Conservation (phyloP, 2,113 vertebrate genomes). For the Tragelaphus buxtoni region DNA sequence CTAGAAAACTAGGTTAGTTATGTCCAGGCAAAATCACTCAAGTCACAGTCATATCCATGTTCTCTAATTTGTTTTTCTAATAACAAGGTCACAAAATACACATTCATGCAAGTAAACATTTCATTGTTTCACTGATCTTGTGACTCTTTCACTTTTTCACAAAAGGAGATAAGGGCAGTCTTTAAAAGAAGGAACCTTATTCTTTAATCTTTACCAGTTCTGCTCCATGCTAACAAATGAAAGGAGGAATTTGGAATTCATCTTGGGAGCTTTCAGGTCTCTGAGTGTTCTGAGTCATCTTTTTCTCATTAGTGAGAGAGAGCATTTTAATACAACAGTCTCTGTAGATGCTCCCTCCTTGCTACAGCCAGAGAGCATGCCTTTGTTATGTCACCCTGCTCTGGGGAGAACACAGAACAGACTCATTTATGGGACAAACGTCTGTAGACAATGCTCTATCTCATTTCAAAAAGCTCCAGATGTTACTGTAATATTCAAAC, state of each 20-base stretch:
- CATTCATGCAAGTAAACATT: not conserved
- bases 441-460: not conserved
- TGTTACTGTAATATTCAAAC: conserved; percentile 7
- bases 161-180: not conserved
- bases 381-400: not conserved
- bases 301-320: conserved; percentile 19
- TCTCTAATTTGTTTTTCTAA: not conserved
- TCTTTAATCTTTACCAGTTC: not conserved
- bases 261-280: not conserved
- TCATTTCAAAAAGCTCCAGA: not conserved
- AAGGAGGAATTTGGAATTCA: not conserved
- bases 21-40: not conserved
- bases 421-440: not conserved
- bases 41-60: not conserved
- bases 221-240: not conserved
- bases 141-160: not conserved
- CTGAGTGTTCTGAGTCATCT: not conserved
- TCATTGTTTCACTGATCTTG: not conserved
- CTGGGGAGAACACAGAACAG: not conserved
- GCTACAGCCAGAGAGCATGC: not conserved
- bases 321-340: not conserved
- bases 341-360: not conserved
- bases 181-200: not conserved
- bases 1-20: not conserved
- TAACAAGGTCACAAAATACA: not conserved